phyloP scores from a whole-genome alignment of 2,888 invertebrate genomes.

The Lasius fuliginosus region DNA sequence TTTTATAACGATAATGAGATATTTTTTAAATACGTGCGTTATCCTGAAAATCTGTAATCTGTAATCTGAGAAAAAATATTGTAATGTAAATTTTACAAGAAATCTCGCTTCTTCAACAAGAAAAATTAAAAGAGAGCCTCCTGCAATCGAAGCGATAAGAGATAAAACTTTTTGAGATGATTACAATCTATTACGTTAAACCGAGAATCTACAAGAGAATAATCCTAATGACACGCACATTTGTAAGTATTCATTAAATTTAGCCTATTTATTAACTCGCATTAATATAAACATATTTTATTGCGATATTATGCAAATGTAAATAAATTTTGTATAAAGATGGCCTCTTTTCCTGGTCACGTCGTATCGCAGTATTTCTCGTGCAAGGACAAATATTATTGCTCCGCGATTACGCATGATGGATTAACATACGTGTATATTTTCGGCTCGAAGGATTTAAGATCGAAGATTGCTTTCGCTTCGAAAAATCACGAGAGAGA shows the following conservation, averaged over 20 bases:
- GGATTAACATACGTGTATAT: neutral
- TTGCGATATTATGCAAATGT: neutral
- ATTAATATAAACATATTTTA: slow-evolving; percentile 10
- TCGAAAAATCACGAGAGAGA: neutral
- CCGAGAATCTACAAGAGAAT: neutral
- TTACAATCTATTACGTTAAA: neutral
- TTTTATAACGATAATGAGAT: neutral
- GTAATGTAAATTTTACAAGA: neutral
- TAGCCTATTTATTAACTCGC: neutral
- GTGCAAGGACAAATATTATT: neutral
- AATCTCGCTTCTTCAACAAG: neutral
- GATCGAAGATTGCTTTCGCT: neutral
- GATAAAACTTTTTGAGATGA: slow-evolving; percentile 24
- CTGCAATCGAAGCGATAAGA: neutral
- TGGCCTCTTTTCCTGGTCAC: neutral
- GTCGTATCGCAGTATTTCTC: neutral
- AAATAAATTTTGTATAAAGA: neutral
- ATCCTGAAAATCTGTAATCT: neutral
- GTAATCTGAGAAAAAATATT: neutral
- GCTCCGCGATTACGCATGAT: neutral
- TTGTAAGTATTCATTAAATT: slow-evolving; percentile 48
- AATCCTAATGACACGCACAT: slow-evolving; percentile 33
- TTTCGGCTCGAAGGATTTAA: neutral
- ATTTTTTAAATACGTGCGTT: neutral
- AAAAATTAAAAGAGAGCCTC: neutral